Base-by-base conservation (phyloP, 1,140 invertebrate genomes). In the Penaeus japonicus region DNA sequence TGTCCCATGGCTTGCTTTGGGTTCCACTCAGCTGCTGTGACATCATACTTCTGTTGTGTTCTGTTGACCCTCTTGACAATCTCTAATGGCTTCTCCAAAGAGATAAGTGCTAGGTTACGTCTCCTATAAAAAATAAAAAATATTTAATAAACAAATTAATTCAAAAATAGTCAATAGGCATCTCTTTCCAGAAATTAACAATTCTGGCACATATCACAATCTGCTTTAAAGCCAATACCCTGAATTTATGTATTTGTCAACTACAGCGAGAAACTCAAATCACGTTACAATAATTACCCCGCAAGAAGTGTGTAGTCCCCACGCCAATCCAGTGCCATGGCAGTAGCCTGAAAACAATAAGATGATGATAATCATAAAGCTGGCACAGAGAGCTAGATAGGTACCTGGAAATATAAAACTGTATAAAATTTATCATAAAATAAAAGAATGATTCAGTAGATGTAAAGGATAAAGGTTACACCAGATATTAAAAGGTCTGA, bases 21-120 rank as follows among this genome's bases (percentile, higher is more conserved):
- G 93, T 97, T 98, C 96, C 97, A 99, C 94, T 98, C 97, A 0
- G 97, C 96, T 78, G 96, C 96, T 12, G 96, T 96, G 17, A 98
- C 96, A 92, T 98, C 97, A 93, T 97, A 98, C 94, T 99, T 99
- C 91, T 90, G 85, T 35, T 97, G 97, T 91, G 97, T 96, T 73
- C 97, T 93, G 18, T 96, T 95, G 91, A 97, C 96, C 91, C 97
- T 97, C 84, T 95, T 95, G 0, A 97, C 92, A 10, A 95, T 94
- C 62, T 96, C 95, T 22, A 94, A 94, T 32, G 96, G 94, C 70
- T 96, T 95, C 90, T 96, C 95, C 30, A 97, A 92, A 89, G 95
- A 94, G 92, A 98, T 96, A 24, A 99, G 94, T 5, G 96, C 96
- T 75, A 98, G 94, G 92, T 95, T 96, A 91, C 96, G 94, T 47